Base-by-base conservation (phyloP, 2,888 invertebrate species). In the Diplolepis rosae region DNA sequence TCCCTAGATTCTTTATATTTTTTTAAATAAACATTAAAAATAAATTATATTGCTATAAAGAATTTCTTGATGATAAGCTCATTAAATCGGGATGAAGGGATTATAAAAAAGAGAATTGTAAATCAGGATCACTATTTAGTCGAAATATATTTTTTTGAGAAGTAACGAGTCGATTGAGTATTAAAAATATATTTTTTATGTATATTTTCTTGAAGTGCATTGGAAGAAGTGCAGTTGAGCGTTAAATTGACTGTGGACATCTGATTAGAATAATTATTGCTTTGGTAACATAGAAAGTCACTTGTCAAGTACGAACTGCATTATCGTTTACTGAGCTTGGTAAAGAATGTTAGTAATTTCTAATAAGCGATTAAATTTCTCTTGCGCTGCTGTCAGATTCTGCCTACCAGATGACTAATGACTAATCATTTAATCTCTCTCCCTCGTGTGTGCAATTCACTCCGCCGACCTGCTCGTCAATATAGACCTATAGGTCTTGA, bases 281-380 rank as follows among this genome's bases (percentile, higher is more conserved):
- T 61, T 61, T 24, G 32, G 39, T 56, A 35, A 56, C 32, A 61
- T 77, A 77, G 78, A 77, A 78, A 77, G 77, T 76, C 71, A 76
- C 66, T 71, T 61, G 69, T 73, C 70, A 54, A 50, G 39, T 65
- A 27, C 71, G 73, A 71, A 54, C n/a, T 61, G 22, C 61, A 35
- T 61, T 35, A 56, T 22, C 24, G 79, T 82, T 84, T 81, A 80
- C 77, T 77, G 78, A 80, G 70, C 65, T 71, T 51, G 50, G 70
- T 68, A 74, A 66, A 74, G 77, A 81, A 82, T 81, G 72, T 70
- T 71, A 68, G 56, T 71, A 77, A 80, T 80, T 77, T 82, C 72
- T 72, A 68, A 73, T 65, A 65, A 74, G 76, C 80, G 77, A 85
- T 85, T 85, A 84, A 85, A 84, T 85, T 84, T 85, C 84, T 85